These are phyloP conservation scores for Phyllotis vaccarum DNA, from an alignment of 2,797 vertebrate species.

Conservation along the genomic window DNA sequence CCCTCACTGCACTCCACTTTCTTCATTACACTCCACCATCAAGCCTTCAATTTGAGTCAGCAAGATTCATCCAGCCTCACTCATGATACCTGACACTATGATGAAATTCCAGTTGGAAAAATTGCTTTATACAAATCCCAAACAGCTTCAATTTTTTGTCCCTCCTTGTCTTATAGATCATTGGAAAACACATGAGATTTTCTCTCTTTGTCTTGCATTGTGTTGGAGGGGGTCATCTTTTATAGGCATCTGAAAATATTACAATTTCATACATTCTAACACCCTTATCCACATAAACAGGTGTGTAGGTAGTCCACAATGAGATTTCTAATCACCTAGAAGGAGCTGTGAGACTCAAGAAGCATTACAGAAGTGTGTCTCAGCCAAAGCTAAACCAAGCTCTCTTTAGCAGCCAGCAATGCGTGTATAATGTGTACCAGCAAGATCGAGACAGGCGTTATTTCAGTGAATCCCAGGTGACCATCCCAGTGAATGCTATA, in stretches of 20 bases:
- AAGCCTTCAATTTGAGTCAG: not conserved
- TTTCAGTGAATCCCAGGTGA: constrained; percentile 71
- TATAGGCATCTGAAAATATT: not conserved
- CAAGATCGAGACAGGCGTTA: constrained; percentile 68
- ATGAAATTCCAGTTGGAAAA: not conserved
- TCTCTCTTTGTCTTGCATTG: not conserved
- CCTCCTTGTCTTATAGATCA: not conserved
- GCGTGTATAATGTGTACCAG: not conserved
- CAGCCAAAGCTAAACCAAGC: not conserved
- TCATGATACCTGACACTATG: fast-evolving
- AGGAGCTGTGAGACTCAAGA: not conserved
- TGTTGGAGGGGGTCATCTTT: not conserved
- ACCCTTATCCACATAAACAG: not conserved
- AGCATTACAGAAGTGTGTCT: not conserved
- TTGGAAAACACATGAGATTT: not conserved
- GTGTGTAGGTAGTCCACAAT: not conserved
- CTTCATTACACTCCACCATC: not conserved
- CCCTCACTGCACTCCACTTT: not conserved
- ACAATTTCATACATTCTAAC: not conserved
- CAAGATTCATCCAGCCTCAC: too few relatives aligned
- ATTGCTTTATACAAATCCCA: not conserved
- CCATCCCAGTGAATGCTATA: constrained; percentile 32
- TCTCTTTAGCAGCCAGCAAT: constrained; percentile 45
- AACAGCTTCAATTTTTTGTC: not conserved
- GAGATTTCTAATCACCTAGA: constrained; percentile 45